phyloP scores from a whole-genome alignment of 2,113 vertebrate genomes.

The Pholis gunnellus region DNA sequence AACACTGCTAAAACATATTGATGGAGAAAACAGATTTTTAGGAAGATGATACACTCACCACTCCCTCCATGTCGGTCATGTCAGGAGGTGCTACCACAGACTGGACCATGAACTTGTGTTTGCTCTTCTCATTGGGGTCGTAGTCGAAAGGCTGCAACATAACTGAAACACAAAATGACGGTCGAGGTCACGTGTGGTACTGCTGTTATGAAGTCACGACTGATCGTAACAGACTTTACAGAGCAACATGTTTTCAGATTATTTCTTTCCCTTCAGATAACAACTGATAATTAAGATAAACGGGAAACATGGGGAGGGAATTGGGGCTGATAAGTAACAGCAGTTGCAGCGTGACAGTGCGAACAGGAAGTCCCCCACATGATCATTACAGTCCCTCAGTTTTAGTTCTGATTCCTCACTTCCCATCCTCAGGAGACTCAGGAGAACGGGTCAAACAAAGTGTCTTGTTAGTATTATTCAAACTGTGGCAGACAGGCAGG shows the following conservation, averaged over 20 bases:
- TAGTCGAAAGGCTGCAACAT: constrained; percentile 99
- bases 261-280: not conserved
- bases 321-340: not conserved
- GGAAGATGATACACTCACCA: constrained; percentile 88
- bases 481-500: constrained; percentile 20
- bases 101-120: constrained; percentile 99
- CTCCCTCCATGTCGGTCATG: constrained; percentile 98
- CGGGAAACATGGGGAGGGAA: not conserved
- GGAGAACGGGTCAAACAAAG: constrained; percentile 2
- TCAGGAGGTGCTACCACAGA: constrained; percentile 95
- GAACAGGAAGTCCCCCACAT: not conserved
- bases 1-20: not conserved
- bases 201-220: not conserved
- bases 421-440: not conserved
- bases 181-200: not conserved
- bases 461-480: constrained; percentile 32
- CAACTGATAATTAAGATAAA: not conserved
- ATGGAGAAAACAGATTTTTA: not conserved
- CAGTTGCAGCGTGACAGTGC: not conserved
- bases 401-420: constrained; percentile 3
- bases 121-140: constrained; percentile 99
- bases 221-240: not conserved
- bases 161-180: constrained; percentile 87
- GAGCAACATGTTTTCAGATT: not conserved
- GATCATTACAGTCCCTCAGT: not conserved